Conservation (phyloP, 2,797 vertebrate species). For the Podargus strigoides region DNA sequence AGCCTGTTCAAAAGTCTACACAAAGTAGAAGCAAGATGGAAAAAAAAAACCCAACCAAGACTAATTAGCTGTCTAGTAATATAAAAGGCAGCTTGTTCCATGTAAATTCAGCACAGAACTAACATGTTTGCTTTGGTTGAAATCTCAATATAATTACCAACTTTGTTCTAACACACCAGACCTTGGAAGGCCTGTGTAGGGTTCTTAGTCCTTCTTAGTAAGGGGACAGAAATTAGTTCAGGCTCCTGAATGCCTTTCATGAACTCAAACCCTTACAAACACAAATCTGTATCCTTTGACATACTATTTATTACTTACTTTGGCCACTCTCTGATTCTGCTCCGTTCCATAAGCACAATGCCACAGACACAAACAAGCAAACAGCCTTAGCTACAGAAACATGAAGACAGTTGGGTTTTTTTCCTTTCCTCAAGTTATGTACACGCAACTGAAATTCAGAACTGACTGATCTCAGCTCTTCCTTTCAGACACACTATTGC, state of each 20-base stretch:
- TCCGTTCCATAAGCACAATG: not conserved
- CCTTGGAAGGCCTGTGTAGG: not conserved
- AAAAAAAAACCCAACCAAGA: not conserved
- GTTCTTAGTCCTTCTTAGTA: not conserved
- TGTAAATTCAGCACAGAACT: constrained; percentile 1
- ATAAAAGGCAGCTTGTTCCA: constrained; percentile 26
- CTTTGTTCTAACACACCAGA: not conserved
- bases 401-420: not conserved
- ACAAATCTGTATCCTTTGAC: not conserved
- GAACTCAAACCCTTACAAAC: not conserved
- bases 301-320: not conserved
- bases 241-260: not conserved
- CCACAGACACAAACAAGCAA: not conserved
- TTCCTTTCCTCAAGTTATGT: rapidly evolving
- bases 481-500: not conserved
- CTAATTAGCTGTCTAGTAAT: not conserved
- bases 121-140: constrained; percentile 1
- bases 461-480: not conserved
- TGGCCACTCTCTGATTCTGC: not conserved
- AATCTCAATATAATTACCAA: not conserved
- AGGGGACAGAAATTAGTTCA: not conserved
- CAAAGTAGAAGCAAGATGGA: not conserved
- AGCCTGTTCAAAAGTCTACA: not conserved
- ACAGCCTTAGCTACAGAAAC: not conserved
- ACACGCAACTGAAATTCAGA: not conserved